Base-by-base conservation (phyloP, 2,797 vertebrate genomes). In the Nannoperca australis region DNA sequence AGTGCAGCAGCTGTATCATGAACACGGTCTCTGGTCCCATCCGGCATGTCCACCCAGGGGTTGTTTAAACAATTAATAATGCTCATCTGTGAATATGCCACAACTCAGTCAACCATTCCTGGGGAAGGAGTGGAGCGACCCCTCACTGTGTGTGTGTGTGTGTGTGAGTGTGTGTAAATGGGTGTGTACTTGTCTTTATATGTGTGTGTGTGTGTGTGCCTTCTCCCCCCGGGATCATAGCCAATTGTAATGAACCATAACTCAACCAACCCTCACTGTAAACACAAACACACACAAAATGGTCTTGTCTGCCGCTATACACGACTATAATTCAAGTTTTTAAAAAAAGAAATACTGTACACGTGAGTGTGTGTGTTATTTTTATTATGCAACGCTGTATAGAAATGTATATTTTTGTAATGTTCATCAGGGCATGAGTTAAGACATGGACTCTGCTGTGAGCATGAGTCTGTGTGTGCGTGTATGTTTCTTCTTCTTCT, bases 381-480 rank as follows among this genome's bases (percentile, higher is more conserved):
- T 95, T 94, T 95, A 89, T 94, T 95, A 95, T 95, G 94, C 94
- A 95, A 95, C 83, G 92, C 93, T 96, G 93, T 94, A 93, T 83
- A 93, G 91, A 95, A 95, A 95, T 91, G 89, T 94, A 93, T 96
- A 96, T 96, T 96, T 96, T 96, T 96, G 90, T 96, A 96, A 91
- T 72, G 82, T 92, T 90, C 82, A 91, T 94, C 91, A 94, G 91
- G 93, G 93, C 93, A 94, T 94, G 94, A 92, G 90, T 93, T 92
- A 85, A 81, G 86, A 93, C 81, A 74, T 84, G 85, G 85, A 89
- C 73, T 80, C 89, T 88, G 90, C 84, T 89, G 92, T 91, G 90
- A 85, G 79, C 64, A 73, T 86, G 83, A 55, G 69, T 81, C 47
- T 76, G 67, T 75, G 79, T 65, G 79, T 69, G 70, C 67, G 69